Percentiles rank a stretch among this genome's conserved stretches.
Evolutionary conservation across 2,888 invertebrate genomes (phyloP).

Genomic region (Apeira syringaria): DNA sequence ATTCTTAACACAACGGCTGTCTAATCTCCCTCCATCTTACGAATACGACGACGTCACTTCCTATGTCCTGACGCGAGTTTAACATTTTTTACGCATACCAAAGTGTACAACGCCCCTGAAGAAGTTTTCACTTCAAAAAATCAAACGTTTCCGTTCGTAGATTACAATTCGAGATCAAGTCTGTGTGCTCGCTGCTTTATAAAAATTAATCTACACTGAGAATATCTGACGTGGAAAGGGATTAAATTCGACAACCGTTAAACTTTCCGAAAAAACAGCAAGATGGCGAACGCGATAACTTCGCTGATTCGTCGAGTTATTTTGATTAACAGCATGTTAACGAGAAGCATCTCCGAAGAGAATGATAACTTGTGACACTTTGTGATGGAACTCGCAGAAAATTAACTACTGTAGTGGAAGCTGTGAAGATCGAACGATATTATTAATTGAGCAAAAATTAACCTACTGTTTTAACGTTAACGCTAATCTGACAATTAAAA

Average conservation of each 20-base stretch:
- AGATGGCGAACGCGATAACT: slow-evolving; percentile 25
- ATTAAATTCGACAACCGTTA: slow-evolving; percentile 58
- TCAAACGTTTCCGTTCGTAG: no score
- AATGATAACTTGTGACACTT: slow-evolving; percentile 11
- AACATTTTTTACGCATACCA: no score
- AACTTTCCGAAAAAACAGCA: slow-evolving; percentile 40
- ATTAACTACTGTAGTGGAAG: slow-evolving; percentile 18
- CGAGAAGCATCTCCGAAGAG: slow-evolving; percentile 14
- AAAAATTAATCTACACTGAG: slow-evolving; percentile 30
- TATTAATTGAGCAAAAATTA: slow-evolving; percentile 8
- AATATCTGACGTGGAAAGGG: slow-evolving; percentile 43
- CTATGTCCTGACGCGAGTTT: no score
- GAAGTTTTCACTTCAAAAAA: no score
- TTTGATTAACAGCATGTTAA: slow-evolving; percentile 33
- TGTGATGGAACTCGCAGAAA: slow-evolving; percentile 5
- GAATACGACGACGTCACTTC: no score
- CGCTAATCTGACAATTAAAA: no score
- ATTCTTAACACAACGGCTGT: no score
- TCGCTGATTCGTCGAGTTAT: slow-evolving; percentile 21
- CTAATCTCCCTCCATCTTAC: no score
- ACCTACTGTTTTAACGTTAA: not conserved
- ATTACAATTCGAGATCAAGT: not conserved
- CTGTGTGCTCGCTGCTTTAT: slow-evolving; percentile 8
- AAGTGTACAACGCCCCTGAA: no score
- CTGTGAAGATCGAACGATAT: slow-evolving; percentile 12